Conservation (phyloP, 2,797 vertebrate genomes). For the Choloepus didactylus region DNA sequence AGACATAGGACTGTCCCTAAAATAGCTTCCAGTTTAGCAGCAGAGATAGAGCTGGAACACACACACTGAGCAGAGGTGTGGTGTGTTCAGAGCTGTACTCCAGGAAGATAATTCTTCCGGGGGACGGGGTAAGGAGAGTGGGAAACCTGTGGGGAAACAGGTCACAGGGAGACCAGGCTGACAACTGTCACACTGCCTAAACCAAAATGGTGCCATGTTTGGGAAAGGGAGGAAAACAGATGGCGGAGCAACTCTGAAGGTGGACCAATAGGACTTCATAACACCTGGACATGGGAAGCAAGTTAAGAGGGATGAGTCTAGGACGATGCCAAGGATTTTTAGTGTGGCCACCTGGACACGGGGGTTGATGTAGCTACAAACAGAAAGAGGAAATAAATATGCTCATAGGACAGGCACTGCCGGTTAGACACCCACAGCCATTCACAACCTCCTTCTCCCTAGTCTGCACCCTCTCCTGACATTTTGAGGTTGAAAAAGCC, state of each 20-base stretch:
- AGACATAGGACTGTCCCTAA: neutral
- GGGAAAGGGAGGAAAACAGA: conserved; percentile 47
- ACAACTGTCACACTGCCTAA: neutral
- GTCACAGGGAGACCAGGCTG: neutral
- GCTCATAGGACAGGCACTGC: neutral
- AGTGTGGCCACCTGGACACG: conserved; percentile 74
- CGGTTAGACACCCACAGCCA: neutral
- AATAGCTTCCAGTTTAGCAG: neutral
- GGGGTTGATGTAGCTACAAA: neutral
- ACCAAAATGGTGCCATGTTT: neutral
- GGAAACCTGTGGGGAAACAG: neutral
- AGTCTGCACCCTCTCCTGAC: neutral
- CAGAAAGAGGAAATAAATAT: conserved; percentile 33
- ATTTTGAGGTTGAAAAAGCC: neutral
- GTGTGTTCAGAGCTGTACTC: neutral
- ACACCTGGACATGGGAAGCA: neutral
- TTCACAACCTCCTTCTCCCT: neutral
- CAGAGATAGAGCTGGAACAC: neutral
- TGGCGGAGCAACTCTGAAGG: conserved; percentile 37
- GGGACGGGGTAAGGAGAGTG: neutral
- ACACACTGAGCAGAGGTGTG: neutral
- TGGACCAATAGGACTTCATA: neutral
- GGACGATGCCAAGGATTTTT: conserved; percentile 53
- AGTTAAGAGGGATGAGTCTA: neutral
- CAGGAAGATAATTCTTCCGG: neutral